Evolutionary conservation across 2,113 vertebrate genomes (phyloP).

Genomic region (Telmatochromis sp.): DNA sequence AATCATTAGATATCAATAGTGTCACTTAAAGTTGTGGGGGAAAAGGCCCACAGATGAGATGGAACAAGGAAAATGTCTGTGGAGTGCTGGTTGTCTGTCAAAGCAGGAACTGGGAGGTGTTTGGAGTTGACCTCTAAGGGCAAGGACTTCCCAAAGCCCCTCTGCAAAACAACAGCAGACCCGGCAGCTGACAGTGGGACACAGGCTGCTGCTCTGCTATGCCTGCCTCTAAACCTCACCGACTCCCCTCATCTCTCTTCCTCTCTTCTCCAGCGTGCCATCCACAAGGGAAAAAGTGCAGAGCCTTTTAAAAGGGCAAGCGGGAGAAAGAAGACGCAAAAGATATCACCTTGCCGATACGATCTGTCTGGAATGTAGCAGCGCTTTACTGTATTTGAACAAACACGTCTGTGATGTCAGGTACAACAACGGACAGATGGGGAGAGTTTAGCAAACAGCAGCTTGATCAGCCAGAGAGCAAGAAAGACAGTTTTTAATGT

Average conservation of each 20-base stretch:
- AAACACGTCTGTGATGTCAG: slow-evolving; percentile 63
- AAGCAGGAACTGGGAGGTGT: slow-evolving; percentile 76
- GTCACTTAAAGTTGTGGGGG: slow-evolving; percentile 22
- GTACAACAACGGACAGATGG: slow-evolving; percentile 18
- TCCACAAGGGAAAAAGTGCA: background rate
- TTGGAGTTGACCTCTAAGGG: slow-evolving; percentile 63
- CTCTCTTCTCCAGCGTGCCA: background rate
- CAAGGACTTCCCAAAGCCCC: slow-evolving; percentile 72
- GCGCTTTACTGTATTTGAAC: slow-evolving; percentile 58
- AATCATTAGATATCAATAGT: background rate
- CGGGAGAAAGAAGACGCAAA: background rate
- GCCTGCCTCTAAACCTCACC: slow-evolving; percentile 10
- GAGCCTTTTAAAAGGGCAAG: background rate
- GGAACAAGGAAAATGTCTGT: slow-evolving; percentile 69
- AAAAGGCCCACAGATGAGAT: slow-evolving; percentile 39
- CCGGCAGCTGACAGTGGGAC: slow-evolving; percentile 49
- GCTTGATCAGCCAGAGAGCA: slow-evolving; percentile 8
- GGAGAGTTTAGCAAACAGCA: background rate
- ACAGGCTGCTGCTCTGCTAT: slow-evolving; percentile 1
- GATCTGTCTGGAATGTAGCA: slow-evolving; percentile 69
- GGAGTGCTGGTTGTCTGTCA: slow-evolving; percentile 65
- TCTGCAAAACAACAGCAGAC: slow-evolving; percentile 67
- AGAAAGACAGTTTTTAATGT: slow-evolving; percentile 17
- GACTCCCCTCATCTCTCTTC: background rate
- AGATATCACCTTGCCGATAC: slow-evolving; percentile 55